phyloP scores from a whole-genome alignment of 92 coral and sea anemone genomes.

The Phenganax stokvisi region DNA sequence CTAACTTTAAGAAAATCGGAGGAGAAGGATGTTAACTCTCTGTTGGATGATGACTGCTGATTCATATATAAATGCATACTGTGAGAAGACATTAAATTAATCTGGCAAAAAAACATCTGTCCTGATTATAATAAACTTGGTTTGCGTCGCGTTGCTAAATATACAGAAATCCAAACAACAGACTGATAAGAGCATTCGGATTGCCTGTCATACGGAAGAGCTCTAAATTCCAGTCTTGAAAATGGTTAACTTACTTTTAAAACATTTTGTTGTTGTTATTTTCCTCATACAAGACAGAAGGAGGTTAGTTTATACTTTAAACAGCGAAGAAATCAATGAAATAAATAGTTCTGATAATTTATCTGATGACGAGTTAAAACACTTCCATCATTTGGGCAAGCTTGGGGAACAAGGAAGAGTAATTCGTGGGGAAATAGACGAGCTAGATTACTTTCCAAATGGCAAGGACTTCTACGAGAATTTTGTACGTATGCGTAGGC shows the following conservation, averaged over 20 bases:
- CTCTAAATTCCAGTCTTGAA: no score
- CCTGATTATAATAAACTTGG: background rate
- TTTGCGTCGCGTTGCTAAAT: background rate
- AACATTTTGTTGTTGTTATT: background rate
- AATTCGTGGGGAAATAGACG: conserved; percentile 58
- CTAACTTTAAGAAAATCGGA: no score
- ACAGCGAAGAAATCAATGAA: background rate
- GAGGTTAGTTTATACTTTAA: background rate
- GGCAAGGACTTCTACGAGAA: conserved; percentile 86
- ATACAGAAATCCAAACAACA: background rate
- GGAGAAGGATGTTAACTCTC: background rate
- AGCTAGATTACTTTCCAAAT: conserved; percentile 66
- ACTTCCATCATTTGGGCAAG: conserved; percentile 64
- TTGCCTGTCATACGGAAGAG: no score
- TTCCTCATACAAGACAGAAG: background rate
- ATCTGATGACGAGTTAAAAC: conserved; percentile 28
- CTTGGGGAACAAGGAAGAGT: conserved; percentile 85
- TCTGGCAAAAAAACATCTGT: background rate
- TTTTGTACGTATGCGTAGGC: conserved; percentile 67
- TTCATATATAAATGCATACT: background rate
- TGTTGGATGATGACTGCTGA: conserved; percentile 5
- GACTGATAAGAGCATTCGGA: no score
- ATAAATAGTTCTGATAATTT: background rate
- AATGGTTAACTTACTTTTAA: no score
- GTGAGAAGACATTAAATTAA: background rate